Conservation (phyloP, 2,888 invertebrate species). For the Cephus rjabovi region DNA sequence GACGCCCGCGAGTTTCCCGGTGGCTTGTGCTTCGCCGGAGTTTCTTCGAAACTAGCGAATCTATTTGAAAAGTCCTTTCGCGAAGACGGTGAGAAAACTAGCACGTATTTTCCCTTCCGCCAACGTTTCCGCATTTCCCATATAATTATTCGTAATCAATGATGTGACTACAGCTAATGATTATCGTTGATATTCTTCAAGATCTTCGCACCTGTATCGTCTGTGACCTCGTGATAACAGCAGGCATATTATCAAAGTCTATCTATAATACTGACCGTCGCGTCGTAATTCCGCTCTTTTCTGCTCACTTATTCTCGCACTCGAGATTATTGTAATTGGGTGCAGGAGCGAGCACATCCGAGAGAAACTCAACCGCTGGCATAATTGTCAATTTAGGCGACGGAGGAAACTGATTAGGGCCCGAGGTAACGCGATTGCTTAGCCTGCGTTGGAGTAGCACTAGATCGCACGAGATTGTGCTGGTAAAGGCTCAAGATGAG, state of each 20-base stretch:
- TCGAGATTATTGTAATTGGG: no score
- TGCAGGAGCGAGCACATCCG: conserved; percentile 14
- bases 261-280: no score
- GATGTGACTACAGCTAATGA: no score
- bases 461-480: no score
- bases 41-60: conserved; percentile 48
- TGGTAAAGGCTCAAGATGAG: no score
- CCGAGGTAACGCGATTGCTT: conserved; percentile 11
- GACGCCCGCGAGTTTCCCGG: conserved; percentile 30
- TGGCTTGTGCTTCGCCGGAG: background rate
- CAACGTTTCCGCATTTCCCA: background rate
- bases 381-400: conserved; percentile 49
- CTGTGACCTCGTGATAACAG: no score
- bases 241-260: no score
- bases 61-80: conserved; percentile 32
- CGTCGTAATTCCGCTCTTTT: no score
- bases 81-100: background rate
- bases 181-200: no score
- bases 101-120: background rate
- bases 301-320: no score
- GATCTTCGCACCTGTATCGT: no score
- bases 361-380: conserved; percentile 39
- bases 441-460: no score
- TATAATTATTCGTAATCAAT: conserved; percentile 3
- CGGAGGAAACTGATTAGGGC: conserved; percentile 37